Evolutionary conservation across 2,797 vertebrate genomes (phyloP).

Genomic region (Alcedo quadribrachys): DNA sequence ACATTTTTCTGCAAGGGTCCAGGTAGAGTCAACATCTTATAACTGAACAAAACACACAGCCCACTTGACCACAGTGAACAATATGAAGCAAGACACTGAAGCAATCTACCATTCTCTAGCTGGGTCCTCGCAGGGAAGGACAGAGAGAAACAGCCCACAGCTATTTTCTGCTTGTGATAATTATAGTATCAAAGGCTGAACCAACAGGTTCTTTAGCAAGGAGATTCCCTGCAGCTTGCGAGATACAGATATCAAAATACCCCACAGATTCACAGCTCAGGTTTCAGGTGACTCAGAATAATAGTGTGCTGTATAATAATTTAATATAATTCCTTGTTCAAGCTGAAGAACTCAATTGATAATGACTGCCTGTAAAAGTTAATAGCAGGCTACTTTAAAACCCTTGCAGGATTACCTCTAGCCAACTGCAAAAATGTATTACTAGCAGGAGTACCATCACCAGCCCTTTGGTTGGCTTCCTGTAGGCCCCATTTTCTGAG

Average conservation of each 20-base stretch:
- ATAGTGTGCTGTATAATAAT: constrained; percentile 3
- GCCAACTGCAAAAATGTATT: neutral
- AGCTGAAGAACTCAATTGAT: constrained; percentile 31
- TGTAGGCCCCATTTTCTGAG: neutral
- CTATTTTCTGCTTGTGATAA: constrained; percentile 21
- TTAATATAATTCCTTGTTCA: constrained; percentile 10
- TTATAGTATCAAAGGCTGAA: constrained; percentile 35
- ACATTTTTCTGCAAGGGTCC: neutral
- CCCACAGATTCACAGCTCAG: neutral
- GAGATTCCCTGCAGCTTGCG: constrained; percentile 19
- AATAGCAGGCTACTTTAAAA: constrained; percentile 36
- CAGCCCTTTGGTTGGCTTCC: neutral
- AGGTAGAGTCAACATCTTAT: neutral
- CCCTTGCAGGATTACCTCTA: neutral
- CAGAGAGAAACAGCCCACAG: neutral
- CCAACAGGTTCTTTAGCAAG: constrained; percentile 56
- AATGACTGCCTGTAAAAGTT: constrained; percentile 26
- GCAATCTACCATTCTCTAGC: neutral
- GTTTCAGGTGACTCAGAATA: constrained; percentile 28
- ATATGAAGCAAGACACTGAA: neutral
- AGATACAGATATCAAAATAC: constrained; percentile 47
- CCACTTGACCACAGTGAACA: rapidly evolving
- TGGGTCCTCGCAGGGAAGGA: neutral
- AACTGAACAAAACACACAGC: neutral
- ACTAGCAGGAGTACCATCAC: neutral